Conservation (phyloP, 92 coral and sea anemone species). For the Zoanthus solanderi region DNA sequence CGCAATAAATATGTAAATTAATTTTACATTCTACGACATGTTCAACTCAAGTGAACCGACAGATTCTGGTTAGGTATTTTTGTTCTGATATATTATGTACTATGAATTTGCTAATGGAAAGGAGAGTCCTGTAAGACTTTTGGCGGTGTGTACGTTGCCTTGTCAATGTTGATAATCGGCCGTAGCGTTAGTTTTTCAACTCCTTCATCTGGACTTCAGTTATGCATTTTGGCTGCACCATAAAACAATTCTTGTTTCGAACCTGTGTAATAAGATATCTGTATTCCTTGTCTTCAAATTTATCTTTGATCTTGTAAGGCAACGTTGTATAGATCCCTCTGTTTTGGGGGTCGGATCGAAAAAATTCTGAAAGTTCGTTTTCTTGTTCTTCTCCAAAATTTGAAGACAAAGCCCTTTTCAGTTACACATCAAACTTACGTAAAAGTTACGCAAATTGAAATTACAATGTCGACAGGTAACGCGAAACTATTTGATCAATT, state of each 20-base stretch:
- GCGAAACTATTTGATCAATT: too few species aligned
- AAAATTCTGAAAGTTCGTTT: too few species aligned
- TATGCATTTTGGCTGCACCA: background rate
- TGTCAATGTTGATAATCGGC: background rate
- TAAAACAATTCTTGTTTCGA: background rate
- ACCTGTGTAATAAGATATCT: conserved; percentile 4
- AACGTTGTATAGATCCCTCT: too few species aligned
- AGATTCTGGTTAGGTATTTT: background rate
- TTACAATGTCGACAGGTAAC: too few species aligned
- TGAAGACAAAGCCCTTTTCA: too few species aligned
- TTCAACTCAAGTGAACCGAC: too few species aligned
- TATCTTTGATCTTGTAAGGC: background rate
- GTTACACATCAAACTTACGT: too few species aligned
- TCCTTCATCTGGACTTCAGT: background rate
- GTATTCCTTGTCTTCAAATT: background rate
- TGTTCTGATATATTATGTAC: background rate
- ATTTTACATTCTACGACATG: too few species aligned
- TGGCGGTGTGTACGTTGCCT: background rate
- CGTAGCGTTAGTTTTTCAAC: background rate
- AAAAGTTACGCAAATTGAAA: too few species aligned
- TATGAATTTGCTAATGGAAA: background rate
- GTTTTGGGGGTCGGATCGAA: too few species aligned
- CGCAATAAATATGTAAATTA: too few species aligned
- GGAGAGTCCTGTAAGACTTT: background rate
- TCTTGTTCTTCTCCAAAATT: too few species aligned